Evolutionary conservation across 2,888 invertebrate species (phyloP), one percentile per base, ranked within the genome.

Genomic region (Antheraea assamensis): DNA sequence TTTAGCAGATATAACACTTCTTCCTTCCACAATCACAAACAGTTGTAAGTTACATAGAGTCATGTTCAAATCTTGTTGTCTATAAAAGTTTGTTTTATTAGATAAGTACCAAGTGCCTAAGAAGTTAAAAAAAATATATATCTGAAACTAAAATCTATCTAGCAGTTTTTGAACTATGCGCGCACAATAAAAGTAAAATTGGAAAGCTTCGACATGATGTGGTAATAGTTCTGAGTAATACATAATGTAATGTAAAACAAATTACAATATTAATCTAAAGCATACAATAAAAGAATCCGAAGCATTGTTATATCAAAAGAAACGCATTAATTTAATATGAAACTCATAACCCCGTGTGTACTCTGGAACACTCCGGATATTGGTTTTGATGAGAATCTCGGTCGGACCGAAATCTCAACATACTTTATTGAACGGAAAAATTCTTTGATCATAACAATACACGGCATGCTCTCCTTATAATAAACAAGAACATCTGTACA

Each of bases 251-350:
- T n/a, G n/a, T n/a, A n/a, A n/a, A n/a, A n/a, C n/a, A n/a, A 49
- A 49, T 15, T 10, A 17, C 17, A 13, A 49, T 17, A 24, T 31
- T 47, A 47, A 70, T 47, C 15, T 27, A 24, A 71, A 71, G 3
- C 49, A 49, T 74, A 71, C 17, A 58, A 72, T 70, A 78, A 73
- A 15, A 61, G 24, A 2, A 61, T 61, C 27, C 27, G 24, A 61
- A 61, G 24, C 19, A 61, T 61, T 61, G 27, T 61, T 58, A 35
- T 21, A 64, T 35, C 71, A 73, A 71, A 79, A 76, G 75, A 72
- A 75, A 52, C 75, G 72, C 76, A 76, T 82, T 80, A 76, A 79
- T 78, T 79, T 76, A 80, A 81, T 80, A 81, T 82, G 74, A 77
- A 78, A 77, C 72, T 76, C 75, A 77, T 77, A 76, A 31, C 61